Base-by-base conservation (phyloP, 2,797 vertebrate genomes). In the Phoeniculus purpureus region DNA sequence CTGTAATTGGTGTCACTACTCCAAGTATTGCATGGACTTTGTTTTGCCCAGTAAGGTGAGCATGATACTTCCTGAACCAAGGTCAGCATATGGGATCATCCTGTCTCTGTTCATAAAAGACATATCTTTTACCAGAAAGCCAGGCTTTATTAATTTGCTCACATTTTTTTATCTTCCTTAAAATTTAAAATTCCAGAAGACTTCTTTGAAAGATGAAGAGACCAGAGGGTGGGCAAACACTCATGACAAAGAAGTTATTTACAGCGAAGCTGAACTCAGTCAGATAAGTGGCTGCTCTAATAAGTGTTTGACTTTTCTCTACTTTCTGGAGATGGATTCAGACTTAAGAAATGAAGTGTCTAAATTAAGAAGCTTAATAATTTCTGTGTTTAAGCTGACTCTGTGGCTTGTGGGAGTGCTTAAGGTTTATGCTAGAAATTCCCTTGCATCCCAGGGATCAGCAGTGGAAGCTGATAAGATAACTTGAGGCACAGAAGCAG, bases 341-440 rank as follows among this genome's bases (percentile, higher is more conserved):
- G 81, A 78, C 92, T 97, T 96, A 93, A 95, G 91, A 94, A 97
- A 96, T 95, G 94, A 95, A 97, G 94, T 90, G 86, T 87, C 93
- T 97, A 96, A 97, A 97, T 97, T 97, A 97, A 97, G 97, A 95
- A 97, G 97, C 96, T 97, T 97, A 97, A 96, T 97, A 91, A 93
- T 96, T 97, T 95, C 94, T 94, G 94, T 45, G 51, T 96, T 97
- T 97, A 79, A 96, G 94, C 92, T 94, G 91, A 97, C 92, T 96
- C 27, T 23, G 87, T 96, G 95, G 77, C 96, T 97, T 95, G 82
- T 77, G 79, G 90, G 92, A 96, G 64, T 6, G 47, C 92, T 95
- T 89, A 88, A 95, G 45, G 56, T 97, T 97, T 97, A 95, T 93
- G 67, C 92, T 95, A 86, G 94, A 93, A 97, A 97, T 97, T 96